These are phyloP conservation scores for Hirtodrosophila duncani DNA, from an alignment of 2,888 invertebrate genomes.

Conservation along the genomic window DNA sequence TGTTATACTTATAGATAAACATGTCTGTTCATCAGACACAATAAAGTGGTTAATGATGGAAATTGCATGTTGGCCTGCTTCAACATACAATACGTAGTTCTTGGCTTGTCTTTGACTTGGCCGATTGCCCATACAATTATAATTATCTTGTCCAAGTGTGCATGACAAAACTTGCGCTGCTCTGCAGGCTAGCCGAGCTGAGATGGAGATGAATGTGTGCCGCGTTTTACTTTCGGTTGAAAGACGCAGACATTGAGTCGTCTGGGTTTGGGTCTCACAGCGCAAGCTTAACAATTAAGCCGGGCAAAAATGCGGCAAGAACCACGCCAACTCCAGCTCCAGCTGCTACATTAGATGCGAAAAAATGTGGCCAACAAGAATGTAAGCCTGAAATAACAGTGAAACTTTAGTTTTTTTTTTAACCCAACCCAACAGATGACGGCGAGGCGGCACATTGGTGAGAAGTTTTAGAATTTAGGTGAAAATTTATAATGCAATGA, in stretches of 20 bases:
- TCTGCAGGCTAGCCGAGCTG: slow-evolving; percentile 1
- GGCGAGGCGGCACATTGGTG: no score
- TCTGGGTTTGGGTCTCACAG: slow-evolving; percentile 1
- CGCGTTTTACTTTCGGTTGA: slow-evolving; percentile 59
- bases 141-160: slow-evolving; percentile 62
- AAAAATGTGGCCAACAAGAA: no score
- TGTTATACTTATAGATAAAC: slow-evolving; percentile 25
- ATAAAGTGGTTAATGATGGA: slow-evolving; percentile 45
- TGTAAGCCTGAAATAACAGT: slow-evolving; percentile 42
- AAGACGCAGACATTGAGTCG: slow-evolving; percentile 19
- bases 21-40: slow-evolving; percentile 26
- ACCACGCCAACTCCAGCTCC: no score
- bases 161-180: no score
- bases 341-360: no score
- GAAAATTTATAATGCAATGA: no score
- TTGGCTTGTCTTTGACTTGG: not conserved
- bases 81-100: no score
- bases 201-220: slow-evolving; percentile 34
- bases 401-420: slow-evolving; percentile 40
- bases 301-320: slow-evolving; percentile 47
- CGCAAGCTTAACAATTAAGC: slow-evolving; percentile 41
- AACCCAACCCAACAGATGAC: no score
- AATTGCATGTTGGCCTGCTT: slow-evolving; percentile 55
- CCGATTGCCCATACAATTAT: slow-evolving; percentile 11
- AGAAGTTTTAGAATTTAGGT: no score